A percentile compares a stretch with the other conserved stretches of the same genome.
phyloP scores from a whole-genome alignment of 2,888 invertebrate genomes.

The Chrysina gloriosa region DNA sequence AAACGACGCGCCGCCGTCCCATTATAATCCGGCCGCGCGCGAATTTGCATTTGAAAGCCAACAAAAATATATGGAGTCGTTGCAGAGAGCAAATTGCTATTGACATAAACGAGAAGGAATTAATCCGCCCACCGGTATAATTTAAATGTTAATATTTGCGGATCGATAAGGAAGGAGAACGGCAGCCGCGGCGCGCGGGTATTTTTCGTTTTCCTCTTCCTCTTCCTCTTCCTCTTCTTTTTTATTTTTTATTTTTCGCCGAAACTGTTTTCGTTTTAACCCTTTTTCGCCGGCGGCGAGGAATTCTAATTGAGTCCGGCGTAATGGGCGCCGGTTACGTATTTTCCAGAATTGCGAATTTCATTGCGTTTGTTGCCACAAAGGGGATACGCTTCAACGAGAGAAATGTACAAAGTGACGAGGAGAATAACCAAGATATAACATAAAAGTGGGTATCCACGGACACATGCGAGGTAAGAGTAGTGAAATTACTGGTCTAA shows the following conservation, averaged over 20 bases:
- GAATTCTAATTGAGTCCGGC: not conserved
- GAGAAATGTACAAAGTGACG: too few relatives aligned
- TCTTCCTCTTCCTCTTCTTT: too few relatives aligned
- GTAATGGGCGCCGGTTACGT: not conserved
- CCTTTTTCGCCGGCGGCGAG: not conserved
- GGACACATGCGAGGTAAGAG: too few relatives aligned
- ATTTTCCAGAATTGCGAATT: not conserved
- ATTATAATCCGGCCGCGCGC: constrained; percentile 18
- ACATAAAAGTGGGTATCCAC: too few relatives aligned
- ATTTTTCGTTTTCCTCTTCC: too few relatives aligned
- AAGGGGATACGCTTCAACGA: not conserved
- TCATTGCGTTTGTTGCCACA: not conserved
- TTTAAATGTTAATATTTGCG: constrained; percentile 33
- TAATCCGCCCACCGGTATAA: constrained; percentile 20
- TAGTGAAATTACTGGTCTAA: too few relatives aligned
- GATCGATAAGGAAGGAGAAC: not conserved
- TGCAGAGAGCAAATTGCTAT: constrained; percentile 21
- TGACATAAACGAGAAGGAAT: constrained; percentile 31
- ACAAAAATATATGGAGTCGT: constrained; percentile 31
- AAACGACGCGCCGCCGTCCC: not conserved
- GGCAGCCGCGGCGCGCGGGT: too few relatives aligned
- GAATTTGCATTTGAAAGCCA: constrained; percentile 30
- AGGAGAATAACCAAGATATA: too few relatives aligned
- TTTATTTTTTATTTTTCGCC: not conserved
- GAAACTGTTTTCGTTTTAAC: constrained; percentile 4